Evolutionary conservation across 2,888 invertebrate species (phyloP).

Genomic region (Fragum fragum): DNA sequence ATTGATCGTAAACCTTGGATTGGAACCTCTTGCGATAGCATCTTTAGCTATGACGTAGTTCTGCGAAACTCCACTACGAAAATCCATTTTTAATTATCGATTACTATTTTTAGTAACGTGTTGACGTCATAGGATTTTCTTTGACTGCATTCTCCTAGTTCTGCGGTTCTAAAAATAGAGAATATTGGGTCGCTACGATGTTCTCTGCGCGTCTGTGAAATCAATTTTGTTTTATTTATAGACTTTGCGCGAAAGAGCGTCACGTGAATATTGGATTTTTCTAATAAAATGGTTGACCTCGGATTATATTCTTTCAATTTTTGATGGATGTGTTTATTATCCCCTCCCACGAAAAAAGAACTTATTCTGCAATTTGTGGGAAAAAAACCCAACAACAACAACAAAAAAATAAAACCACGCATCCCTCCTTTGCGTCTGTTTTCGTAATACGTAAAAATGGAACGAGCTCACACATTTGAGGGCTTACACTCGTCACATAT

Average conservation of each 20-base stretch:
- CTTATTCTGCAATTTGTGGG: no score
- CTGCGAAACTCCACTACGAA: slow-evolving; percentile 55
- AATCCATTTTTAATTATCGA: slow-evolving; percentile 68
- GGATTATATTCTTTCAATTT: neutral
- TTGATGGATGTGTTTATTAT: no score
- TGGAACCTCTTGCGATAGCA: slow-evolving; percentile 43
- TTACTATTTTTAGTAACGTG: slow-evolving; percentile 59
- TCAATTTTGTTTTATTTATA: slow-evolving; percentile 13
- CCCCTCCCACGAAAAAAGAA: neutral
- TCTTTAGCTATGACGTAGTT: slow-evolving; percentile 55
- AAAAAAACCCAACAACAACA: no score
- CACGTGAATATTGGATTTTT: neutral
- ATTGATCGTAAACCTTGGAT: slow-evolving; percentile 11
- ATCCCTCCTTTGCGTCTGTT: no score
- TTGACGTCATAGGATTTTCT: slow-evolving; percentile 67
- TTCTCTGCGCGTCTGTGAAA: slow-evolving; percentile 24
- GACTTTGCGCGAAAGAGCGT: neutral
- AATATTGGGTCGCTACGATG: slow-evolving; percentile 35
- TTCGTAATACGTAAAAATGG: no score
- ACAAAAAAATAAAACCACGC: no score
- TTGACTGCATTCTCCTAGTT: slow-evolving; percentile 58
- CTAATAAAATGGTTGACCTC: neutral
- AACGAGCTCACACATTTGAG: no score
- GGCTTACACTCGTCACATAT: no score
- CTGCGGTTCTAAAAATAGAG: slow-evolving; percentile 53